Percentiles rank a stretch among this genome's conserved stretches.
Conservation (phyloP, 1,140 invertebrate species). For the Drosophila takahashii region DNA sequence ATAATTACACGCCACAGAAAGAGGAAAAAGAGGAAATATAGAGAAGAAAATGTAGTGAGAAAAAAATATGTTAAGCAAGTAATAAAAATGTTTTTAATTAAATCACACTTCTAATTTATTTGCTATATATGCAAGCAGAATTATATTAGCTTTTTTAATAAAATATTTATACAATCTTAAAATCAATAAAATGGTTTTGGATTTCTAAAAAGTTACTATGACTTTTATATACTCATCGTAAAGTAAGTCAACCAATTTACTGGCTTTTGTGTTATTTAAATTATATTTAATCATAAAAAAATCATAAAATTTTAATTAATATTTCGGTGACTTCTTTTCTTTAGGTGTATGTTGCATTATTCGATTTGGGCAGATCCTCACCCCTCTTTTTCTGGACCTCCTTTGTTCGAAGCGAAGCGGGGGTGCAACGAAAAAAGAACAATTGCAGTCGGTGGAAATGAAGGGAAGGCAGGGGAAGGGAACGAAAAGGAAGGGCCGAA, state of each 20-base stretch:
- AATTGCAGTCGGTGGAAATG: slow-evolving; percentile 22
- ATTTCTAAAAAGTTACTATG: too few relatives aligned
- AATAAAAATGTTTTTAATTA: too few relatives aligned
- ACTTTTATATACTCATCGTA: too few relatives aligned
- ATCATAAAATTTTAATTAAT: too few relatives aligned
- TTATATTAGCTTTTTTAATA: too few relatives aligned
- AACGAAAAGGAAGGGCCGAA: background rate
- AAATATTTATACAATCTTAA: too few relatives aligned
- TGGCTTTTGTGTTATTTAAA: too few relatives aligned
- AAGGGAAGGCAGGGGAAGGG: background rate
- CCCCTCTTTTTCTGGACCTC: background rate
- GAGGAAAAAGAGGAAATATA: slow-evolving; percentile 4
- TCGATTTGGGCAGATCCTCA: slow-evolving; percentile 60
- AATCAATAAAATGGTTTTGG: too few relatives aligned
- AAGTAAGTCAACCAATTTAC: too few relatives aligned
- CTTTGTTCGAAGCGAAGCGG: slow-evolving; percentile 56
- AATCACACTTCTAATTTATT: too few relatives aligned
- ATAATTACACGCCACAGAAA: slow-evolving; percentile 66
- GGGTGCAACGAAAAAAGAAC: slow-evolving; percentile 57
- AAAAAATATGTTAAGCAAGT: background rate
- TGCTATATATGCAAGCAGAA: too few relatives aligned
- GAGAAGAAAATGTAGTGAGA: background rate
- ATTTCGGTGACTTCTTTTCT: background rate
- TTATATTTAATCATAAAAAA: too few relatives aligned
- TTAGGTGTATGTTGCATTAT: slow-evolving; percentile 35